Base-by-base conservation (phyloP, 2,888 invertebrate species). In the Hypselothyrea guttata region DNA sequence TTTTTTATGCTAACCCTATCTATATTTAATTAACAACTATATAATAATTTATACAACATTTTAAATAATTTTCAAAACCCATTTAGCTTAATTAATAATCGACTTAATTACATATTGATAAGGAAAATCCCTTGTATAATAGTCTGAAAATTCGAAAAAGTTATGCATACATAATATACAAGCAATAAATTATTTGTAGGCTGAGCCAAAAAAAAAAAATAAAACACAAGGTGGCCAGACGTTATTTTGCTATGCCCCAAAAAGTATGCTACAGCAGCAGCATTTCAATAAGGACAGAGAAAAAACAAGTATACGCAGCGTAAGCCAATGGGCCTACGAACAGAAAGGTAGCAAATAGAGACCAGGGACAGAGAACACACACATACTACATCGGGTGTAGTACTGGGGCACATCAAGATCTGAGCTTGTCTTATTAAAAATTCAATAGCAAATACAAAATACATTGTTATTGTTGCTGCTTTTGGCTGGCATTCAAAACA, bases 381-480 rank as follows among this genome's bases (percentile, higher is more conserved):
- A 13, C 38, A 30, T 7, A 28, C 8, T 5, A 22, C 22, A 22
- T 5, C 2, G 3, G 5, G 3, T 22, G 22, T 22, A 22, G 22
- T 22, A 22, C 22, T 2, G 7, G 5, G 47, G 11, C 53, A 47
- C 54, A 58, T 52, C 52, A 55, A 42, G 58, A 60, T 53, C 46
- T 49, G 60, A 27, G 56, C 59, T 46, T 30, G 31, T 59, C 84
- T 85, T 79, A 83, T 83, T 83, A 76, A 79, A 85, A 83, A 85
- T 83, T 85, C 85, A 85, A 83, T 85, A 76, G 70, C 49, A 79
- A 71, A 81, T 85, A 76, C 71, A 52, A 79, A 71, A 81, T 71
- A 70, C 77, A 83, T 79, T 76, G 31, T 34, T 60, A 22, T 30
- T 53, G 31, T 27, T 57, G 27, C 13, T 54, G 35, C 42, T 48